These are phyloP conservation scores for Rhagonycha lutea DNA, from an alignment of 2,888 invertebrate genomes.

Conservation along the genomic window DNA sequence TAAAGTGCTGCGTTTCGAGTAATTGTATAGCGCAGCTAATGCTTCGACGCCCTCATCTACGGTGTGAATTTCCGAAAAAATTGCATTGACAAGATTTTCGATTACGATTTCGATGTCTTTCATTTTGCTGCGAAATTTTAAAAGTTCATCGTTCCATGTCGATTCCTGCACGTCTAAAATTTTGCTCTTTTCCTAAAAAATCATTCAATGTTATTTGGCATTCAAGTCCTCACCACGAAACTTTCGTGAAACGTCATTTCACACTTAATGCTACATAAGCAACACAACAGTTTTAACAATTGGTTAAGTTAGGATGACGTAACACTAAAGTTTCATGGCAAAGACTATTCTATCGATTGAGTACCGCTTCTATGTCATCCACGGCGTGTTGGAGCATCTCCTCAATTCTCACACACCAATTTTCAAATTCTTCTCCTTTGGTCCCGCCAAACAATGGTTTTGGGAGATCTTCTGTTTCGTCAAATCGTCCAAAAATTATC, in stretches of 20 bases:
- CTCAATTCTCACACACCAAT: slow-evolving; percentile 72
- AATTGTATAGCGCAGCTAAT: slow-evolving; percentile 77
- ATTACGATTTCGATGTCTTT: slow-evolving; percentile 76
- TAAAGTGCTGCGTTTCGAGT: slow-evolving; percentile 74
- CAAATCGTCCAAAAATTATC: slow-evolving; percentile 82
- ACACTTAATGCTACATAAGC: no score
- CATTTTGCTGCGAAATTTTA: slow-evolving; percentile 63
- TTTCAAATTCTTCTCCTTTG: slow-evolving; percentile 68
- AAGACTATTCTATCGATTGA: neutral
- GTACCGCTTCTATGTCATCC: slow-evolving; percentile 58
- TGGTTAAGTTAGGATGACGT: no score
- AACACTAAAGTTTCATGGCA: no score
- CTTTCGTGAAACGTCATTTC: no score
- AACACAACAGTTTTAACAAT: no score
- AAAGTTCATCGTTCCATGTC: slow-evolving; percentile 81
- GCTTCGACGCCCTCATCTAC: slow-evolving; percentile 81
- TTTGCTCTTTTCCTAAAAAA: slow-evolving; percentile 58
- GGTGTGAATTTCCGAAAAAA: slow-evolving; percentile 78
- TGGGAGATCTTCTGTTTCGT: slow-evolving; percentile 71
- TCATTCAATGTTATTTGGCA: neutral
- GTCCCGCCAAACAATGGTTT: slow-evolving; percentile 80
- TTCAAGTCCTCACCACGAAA: no score
- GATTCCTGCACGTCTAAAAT: slow-evolving; percentile 80
- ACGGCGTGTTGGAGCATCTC: slow-evolving; percentile 72
- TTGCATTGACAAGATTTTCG: slow-evolving; percentile 78